Percentiles rank a stretch among this genome's conserved stretches.
These are phyloP conservation scores for Helleia helle DNA, from an alignment of 2,888 invertebrate species.

Conservation along the genomic window DNA sequence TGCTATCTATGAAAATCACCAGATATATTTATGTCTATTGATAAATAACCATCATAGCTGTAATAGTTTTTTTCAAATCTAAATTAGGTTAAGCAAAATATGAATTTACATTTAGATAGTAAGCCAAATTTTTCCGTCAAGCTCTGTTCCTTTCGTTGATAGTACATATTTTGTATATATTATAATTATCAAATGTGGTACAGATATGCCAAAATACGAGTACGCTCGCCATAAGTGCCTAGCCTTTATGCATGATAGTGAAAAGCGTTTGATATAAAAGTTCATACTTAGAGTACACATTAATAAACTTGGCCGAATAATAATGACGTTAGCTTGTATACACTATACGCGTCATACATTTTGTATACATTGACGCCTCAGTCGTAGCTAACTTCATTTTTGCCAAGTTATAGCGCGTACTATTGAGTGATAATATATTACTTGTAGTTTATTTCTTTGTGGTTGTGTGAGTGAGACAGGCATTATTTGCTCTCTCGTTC, in stretches of 20 bases:
- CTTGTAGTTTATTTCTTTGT: constrained; percentile 10
- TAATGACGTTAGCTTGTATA: too few species aligned
- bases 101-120: constrained; percentile 23
- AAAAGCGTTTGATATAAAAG: not conserved
- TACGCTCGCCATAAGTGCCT: constrained; percentile 61
- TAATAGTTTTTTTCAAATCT: constrained; percentile 1
- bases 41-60: too few species aligned
- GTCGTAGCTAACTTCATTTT: too few species aligned
- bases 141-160: constrained; percentile 17
- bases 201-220: constrained; percentile 43
- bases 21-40: too few species aligned
- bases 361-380: too few species aligned
- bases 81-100: constrained; percentile 5
- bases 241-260: constrained; percentile 32
- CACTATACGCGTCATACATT: too few species aligned
- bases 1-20: too few species aligned
- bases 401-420: not conserved
- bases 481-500: constrained; percentile 16
- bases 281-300: too few species aligned
- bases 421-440: constrained; percentile 5
- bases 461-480: constrained; percentile 20
- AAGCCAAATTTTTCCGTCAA: constrained; percentile 18
- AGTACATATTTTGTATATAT: constrained; percentile 14
- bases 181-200: constrained; percentile 13
- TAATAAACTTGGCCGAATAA: too few species aligned